These are phyloP conservation scores for Epirrhoe alternata DNA, from an alignment of 2,888 invertebrate species.

Conservation along the genomic window DNA sequence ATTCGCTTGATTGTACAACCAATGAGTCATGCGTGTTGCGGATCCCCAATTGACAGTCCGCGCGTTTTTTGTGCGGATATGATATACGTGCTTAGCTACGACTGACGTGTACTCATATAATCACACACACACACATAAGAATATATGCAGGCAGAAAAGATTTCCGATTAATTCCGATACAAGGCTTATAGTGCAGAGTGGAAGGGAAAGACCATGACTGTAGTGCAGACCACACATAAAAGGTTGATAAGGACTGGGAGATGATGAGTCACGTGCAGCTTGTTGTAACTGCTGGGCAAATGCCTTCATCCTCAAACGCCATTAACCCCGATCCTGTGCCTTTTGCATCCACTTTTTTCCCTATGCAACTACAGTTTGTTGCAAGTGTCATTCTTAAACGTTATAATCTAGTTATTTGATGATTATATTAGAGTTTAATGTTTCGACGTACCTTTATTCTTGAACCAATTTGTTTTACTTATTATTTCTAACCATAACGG, in stretches of 20 bases:
- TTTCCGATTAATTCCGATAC: neutral
- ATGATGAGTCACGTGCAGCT: no score
- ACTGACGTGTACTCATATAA: neutral
- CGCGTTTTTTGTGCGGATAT: conserved; percentile 52
- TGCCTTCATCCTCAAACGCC: no score
- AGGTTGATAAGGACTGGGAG: no score
- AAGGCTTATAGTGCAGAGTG: no score
- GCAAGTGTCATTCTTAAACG: no score
- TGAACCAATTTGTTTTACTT: neutral
- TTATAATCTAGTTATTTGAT: neutral
- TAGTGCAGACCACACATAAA: no score
- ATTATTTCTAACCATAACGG: neutral
- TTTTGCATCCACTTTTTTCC: no score
- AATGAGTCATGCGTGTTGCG: conserved; percentile 46
- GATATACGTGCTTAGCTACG: conserved; percentile 50
- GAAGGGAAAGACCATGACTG: no score
- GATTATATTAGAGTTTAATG: neutral
- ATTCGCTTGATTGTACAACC: conserved; percentile 35
- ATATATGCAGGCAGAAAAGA: neutral
- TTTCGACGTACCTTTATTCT: neutral
- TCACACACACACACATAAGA: neutral
- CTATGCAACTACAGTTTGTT: no score
- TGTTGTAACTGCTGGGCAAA: no score
- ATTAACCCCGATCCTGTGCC: no score
- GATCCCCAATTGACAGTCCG: conserved; percentile 35